Conservation (phyloP, 2,113 vertebrate species). For the Rhipidura dahli region DNA sequence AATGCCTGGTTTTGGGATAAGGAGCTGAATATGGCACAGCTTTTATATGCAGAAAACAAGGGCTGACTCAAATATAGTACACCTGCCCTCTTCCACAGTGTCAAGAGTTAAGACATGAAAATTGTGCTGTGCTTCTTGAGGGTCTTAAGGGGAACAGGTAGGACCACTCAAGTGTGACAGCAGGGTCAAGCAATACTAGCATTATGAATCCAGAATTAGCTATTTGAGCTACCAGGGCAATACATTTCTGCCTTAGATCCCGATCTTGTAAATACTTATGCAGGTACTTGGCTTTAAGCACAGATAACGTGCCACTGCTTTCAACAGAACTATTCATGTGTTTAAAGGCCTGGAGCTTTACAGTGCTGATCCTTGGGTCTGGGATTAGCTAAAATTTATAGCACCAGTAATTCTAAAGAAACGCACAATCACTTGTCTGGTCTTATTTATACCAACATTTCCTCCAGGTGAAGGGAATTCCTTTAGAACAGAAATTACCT, state of each 20-base stretch:
- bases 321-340: neutral
- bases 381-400: conserved; percentile 37
- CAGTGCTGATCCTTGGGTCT: neutral
- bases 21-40: neutral
- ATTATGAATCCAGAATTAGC: neutral
- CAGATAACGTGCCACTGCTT: neutral
- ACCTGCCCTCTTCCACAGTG: neutral
- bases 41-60: neutral
- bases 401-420: conserved; percentile 22
- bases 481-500: conserved; percentile 27
- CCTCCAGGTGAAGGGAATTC: neutral
- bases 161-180: neutral
- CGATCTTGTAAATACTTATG: neutral
- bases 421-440: conserved; percentile 17
- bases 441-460: conserved; percentile 31
- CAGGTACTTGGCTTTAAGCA: neutral
- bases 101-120: neutral
- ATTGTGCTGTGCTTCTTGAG: neutral
- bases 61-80: neutral
- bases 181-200: neutral
- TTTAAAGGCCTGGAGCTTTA: conserved; percentile 25
- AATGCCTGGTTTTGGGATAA: neutral
- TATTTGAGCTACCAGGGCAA: neutral
- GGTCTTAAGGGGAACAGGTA: neutral
- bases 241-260: neutral